Evolutionary conservation across 2,888 invertebrate genomes (phyloP), one percentile per base, ranked within the genome.

Genomic region (Timandra comae): DNA sequence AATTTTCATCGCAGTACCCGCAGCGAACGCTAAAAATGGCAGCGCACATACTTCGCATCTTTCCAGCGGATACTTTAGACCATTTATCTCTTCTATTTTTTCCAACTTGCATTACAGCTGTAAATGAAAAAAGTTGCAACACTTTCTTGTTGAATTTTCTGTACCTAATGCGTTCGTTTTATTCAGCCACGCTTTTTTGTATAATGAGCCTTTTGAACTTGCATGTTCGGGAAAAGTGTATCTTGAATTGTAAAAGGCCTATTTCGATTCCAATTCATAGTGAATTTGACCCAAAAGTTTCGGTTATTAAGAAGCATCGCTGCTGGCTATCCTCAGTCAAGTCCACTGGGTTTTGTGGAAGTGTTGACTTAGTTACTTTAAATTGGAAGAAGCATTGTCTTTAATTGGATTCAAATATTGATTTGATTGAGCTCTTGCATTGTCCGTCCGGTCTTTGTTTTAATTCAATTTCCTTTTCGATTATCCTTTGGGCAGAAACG

Each of bases 121-220:
- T 38, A 51, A 57, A 49, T 49, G 44, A 52, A 56, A 56, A 56
- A 56, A 57, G 47, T 51, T 52, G 45, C 36, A 45, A 40, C 45
- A 41, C 41, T 52, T 60, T 51, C 46, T 46, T 52, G 44, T 56
- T 59, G 49, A 65, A 67, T 57, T 58, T 61, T 63, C 56, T 52
- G 62, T 52, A 57, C 43, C 52, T 67, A 69, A 68, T 72, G 67
- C 56, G 58, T 63, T 61, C 49, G 35, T 39, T 43, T 43, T 43
- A 43, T 46, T 39, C 32, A 20, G 26, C 39, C 43, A 41, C 35
- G 37, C 38, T 30, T 35, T 41, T n/a, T 30, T 39, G 46, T 48
- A 52, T 60, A 57, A 53, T 51, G 47, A 50, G 49, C 41, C 36
- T 40, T 43, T 38, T 39, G 33, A 41, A 38, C 26, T 34, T 16